phyloP scores from a whole-genome alignment of 2,888 invertebrate species.

The Drosophila ezoana region DNA sequence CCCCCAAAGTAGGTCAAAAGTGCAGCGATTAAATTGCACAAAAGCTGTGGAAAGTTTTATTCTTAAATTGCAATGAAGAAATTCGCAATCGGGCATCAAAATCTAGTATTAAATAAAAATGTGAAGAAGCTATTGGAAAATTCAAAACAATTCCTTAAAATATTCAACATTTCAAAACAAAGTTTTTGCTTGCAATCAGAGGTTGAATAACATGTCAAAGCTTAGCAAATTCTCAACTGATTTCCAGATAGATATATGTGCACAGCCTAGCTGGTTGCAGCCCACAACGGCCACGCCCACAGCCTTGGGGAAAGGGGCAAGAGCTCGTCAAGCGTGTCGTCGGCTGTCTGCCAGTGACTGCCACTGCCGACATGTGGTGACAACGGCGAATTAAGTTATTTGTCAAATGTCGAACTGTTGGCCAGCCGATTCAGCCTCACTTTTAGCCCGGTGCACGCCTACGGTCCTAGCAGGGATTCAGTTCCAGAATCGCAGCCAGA shows the following conservation, averaged over 20 bases:
- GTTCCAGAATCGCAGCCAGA: conserved; percentile 5
- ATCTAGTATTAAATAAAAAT: no score
- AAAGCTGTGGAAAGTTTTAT: conserved; percentile 8
- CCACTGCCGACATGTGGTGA: conserved; percentile 69
- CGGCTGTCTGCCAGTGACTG: conserved; percentile 15
- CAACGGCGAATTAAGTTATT: conserved; percentile 77
- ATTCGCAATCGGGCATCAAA: neutral
- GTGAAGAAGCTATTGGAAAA: no score
- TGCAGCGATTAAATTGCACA: conserved; percentile 35
- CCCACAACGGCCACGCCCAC: conserved; percentile 6
- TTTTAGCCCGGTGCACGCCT: conserved; percentile 5
- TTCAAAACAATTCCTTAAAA: no score
- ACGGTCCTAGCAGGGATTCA: conserved; percentile 11
- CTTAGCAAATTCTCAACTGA: conserved; percentile 43
- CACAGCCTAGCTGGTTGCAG: conserved; percentile 7
- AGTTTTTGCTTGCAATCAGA: neutral
- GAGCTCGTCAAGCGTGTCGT: conserved; percentile 31
- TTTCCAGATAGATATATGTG: neutral
- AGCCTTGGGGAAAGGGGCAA: neutral
- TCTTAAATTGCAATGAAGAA: neutral
- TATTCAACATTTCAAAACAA: no score
- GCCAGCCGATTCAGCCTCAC: conserved; percentile 31
- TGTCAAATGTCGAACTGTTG: conserved; percentile 70
- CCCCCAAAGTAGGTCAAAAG: conserved; percentile 62
- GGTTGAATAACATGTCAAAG: conserved; percentile 30